These are phyloP conservation scores for Sandelia bainsii DNA, from an alignment of 2,797 vertebrate genomes.

Conservation along the genomic window DNA sequence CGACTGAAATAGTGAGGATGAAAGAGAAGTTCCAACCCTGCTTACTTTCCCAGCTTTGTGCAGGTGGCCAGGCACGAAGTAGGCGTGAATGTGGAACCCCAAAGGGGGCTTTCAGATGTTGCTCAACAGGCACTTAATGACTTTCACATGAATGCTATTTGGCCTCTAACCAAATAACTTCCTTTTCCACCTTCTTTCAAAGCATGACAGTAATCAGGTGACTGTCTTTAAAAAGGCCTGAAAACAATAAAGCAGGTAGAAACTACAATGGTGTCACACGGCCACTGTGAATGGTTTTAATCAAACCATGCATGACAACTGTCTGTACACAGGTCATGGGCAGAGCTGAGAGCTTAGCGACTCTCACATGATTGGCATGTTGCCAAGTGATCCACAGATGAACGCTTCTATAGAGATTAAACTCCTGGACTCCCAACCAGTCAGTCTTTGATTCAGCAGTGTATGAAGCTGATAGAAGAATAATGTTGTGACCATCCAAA, in stretches of 20 bases:
- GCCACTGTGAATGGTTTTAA: background rate
- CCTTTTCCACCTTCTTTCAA: background rate
- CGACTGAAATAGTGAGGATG: no score
- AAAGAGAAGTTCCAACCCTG: no score
- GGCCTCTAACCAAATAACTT: no score
- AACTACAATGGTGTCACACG: background rate
- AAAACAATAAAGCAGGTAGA: background rate
- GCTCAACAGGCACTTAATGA: no score
- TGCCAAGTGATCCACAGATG: background rate
- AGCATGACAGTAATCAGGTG: background rate
- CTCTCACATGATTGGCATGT: background rate
- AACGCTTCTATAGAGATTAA: background rate
- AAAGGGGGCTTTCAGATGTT: no score
- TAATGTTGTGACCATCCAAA: background rate
- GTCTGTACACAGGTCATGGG: background rate
- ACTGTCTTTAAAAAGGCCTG: no score
- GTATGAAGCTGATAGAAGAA: conserved; percentile 15
- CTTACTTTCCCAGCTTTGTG: no score
- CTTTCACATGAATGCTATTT: no score
- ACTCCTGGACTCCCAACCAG: background rate
- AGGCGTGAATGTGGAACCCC: no score
- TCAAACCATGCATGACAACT: no score
- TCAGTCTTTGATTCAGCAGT: conserved; percentile 9
- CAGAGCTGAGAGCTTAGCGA: no score
- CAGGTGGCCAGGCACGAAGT: no score